Conservation (phyloP, 1,140 invertebrate genomes). For the Macrobrachium rosenbergii region DNA sequence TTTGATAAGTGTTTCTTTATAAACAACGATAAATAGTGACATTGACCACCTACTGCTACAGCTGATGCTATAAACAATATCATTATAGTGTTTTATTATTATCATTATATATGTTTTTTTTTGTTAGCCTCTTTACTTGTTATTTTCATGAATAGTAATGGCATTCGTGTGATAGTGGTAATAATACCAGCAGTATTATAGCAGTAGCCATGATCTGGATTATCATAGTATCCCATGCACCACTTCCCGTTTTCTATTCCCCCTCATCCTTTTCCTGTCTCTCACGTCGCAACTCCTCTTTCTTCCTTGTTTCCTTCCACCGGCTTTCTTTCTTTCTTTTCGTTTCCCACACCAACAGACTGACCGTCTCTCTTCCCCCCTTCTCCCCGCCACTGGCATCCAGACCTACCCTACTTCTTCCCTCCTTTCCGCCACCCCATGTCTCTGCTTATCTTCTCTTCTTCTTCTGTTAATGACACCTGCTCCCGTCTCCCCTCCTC, state of each 20-base stretch:
- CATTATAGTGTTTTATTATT: too few relatives aligned
- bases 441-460: background rate
- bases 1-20: too few relatives aligned
- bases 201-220: too few relatives aligned
- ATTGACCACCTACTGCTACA: too few relatives aligned
- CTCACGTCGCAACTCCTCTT: background rate
- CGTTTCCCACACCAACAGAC: background rate
- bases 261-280: background rate
- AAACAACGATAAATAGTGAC: too few relatives aligned
- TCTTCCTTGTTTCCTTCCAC: background rate
- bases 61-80: too few relatives aligned
- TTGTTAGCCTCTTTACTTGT: too few relatives aligned
- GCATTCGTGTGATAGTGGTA: too few relatives aligned
- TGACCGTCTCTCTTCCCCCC: background rate
- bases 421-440: background rate
- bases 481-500: background rate
- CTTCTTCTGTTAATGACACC: background rate
- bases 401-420: background rate
- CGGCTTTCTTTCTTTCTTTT: background rate
- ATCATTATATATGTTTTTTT: too few relatives aligned
- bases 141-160: too few relatives aligned
- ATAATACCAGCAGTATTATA: too few relatives aligned
- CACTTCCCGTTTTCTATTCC: background rate
- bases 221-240: background rate
- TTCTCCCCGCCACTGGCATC: background rate